Conservation (phyloP, 2,797 vertebrate species). For the Tangara arthus region DNA sequence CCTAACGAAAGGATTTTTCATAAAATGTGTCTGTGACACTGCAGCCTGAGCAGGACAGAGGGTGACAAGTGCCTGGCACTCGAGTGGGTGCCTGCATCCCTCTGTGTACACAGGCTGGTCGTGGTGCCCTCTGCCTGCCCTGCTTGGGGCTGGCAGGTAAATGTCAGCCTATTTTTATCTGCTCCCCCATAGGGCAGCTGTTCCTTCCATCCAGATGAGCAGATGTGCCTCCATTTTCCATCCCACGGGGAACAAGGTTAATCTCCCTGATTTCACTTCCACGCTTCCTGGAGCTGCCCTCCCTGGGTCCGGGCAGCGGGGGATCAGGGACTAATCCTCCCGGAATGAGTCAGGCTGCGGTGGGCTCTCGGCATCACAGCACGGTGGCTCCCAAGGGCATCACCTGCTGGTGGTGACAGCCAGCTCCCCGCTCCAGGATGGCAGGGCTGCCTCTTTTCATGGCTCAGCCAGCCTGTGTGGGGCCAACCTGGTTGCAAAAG, state of each 20-base stretch:
- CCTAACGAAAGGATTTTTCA: too few relatives aligned
- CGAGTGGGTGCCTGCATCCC: accelerated
- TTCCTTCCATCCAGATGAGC: slow-evolving; percentile 22
- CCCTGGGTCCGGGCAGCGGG: neutral
- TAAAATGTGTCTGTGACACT: too few relatives aligned
- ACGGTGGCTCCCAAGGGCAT: accelerated
- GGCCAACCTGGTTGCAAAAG: accelerated
- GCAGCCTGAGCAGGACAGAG: neutral
- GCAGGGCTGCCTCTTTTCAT: neutral
- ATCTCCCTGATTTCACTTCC: slow-evolving; percentile 58
- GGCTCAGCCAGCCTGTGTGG: neutral
- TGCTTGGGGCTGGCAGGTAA: slow-evolving; percentile 9
- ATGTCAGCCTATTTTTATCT: slow-evolving; percentile 57
- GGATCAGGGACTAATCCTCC: slow-evolving; percentile 17
- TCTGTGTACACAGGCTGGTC: neutral
- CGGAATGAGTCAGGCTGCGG: neutral
- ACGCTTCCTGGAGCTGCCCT: neutral
- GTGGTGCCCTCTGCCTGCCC: neutral
- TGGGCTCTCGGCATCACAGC: neutral
- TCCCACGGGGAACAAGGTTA: slow-evolving; percentile 12
- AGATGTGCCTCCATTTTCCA: slow-evolving; percentile 43
- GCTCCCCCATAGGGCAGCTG: neutral
- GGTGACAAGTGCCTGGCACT: neutral
- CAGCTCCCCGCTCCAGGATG: neutral
- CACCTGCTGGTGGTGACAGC: neutral